phyloP scores from a whole-genome alignment of 2,888 invertebrate genomes.

The Idaea biselata region DNA sequence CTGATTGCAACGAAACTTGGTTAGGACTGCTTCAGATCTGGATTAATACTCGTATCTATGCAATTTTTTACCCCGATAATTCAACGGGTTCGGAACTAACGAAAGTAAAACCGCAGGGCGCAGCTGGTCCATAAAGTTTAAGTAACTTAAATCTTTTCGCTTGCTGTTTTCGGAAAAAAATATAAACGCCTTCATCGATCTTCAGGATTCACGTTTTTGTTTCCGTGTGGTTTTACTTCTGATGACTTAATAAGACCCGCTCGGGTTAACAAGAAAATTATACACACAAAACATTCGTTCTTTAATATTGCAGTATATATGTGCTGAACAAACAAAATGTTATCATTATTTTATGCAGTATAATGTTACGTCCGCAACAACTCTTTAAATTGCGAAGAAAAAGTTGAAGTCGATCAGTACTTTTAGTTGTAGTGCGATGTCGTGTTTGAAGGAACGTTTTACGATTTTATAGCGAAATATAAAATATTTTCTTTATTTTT shows the following conservation, averaged over 20 bases:
- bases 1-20: too few relatives aligned
- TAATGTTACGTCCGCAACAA: slow-evolving; percentile 39
- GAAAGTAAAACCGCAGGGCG: too few relatives aligned
- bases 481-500: not conserved
- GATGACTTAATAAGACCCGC: slow-evolving; percentile 63
- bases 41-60: too few relatives aligned
- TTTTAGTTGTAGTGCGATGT: not conserved
- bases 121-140: too few relatives aligned
- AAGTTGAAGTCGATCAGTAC: slow-evolving; percentile 21
- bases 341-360: slow-evolving; percentile 53
- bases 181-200: not conserved
- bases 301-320: slow-evolving; percentile 28
- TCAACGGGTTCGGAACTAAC: too few relatives aligned
- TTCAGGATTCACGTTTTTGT: slow-evolving; percentile 13
- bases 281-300: slow-evolving; percentile 40
- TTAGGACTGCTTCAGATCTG: too few relatives aligned
- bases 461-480: not conserved
- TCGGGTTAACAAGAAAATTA: slow-evolving; percentile 59
- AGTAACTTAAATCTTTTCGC: not conserved
- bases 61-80: too few relatives aligned
- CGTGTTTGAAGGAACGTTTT: not conserved
- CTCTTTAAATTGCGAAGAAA: slow-evolving; percentile 45
- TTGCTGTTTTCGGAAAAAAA: not conserved
- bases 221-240: slow-evolving; percentile 49
- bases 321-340: slow-evolving; percentile 48